Percentiles rank a stretch among this genome's conserved stretches.
Evolutionary conservation across 2,888 invertebrate genomes (phyloP).

Genomic region (Pristionchus mayeri): DNA sequence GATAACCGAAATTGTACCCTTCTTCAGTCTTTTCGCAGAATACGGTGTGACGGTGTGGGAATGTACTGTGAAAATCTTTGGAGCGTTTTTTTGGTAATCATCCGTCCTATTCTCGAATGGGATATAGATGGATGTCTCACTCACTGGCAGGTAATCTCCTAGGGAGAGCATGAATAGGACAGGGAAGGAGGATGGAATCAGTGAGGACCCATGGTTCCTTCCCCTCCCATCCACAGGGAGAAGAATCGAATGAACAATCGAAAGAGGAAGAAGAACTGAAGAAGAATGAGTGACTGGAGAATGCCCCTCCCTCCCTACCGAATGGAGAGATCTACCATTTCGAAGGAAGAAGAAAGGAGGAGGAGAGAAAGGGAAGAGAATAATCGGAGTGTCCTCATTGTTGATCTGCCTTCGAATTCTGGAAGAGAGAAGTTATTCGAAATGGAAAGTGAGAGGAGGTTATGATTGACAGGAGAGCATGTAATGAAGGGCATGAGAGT

Average conservation of each 20-base stretch:
- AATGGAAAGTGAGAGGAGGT: not conserved
- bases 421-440: not conserved
- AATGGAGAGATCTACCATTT: constrained; percentile 10
- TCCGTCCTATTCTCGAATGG: not conserved
- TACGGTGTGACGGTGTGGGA: no score
- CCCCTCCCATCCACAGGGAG: constrained; percentile 37
- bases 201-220: constrained; percentile 35
- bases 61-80: no score
- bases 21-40: no score
- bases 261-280: not conserved
- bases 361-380: not conserved
- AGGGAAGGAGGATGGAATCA: constrained; percentile 40
- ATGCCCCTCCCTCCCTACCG: not conserved
- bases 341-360: not conserved
- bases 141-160: constrained; percentile 29
- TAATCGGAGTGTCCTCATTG: not conserved
- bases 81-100: no score
- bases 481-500: constrained; percentile 1
- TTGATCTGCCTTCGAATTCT: not conserved
- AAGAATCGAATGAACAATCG: constrained; percentile 12
- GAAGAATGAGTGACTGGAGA: no score
- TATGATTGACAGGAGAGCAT: constrained; percentile 27
- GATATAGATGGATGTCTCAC: not conserved
- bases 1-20: no score
- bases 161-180: constrained; percentile 36